Percentiles rank a stretch among this genome's conserved stretches.
These are phyloP conservation scores for Dendroctonus valens DNA, from an alignment of 1,140 invertebrate species.

Conservation along the genomic window DNA sequence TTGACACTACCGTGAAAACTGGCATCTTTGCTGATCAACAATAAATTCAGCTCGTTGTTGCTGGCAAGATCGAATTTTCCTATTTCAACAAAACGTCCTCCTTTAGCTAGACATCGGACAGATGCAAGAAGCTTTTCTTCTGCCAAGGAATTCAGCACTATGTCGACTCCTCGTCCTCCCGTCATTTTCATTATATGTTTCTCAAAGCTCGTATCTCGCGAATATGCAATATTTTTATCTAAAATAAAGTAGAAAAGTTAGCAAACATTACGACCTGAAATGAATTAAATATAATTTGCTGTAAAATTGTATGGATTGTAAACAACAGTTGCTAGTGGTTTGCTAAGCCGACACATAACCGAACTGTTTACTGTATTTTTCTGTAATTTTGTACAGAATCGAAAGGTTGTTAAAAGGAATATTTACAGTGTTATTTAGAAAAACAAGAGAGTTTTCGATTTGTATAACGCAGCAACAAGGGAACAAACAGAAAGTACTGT, in stretches of 20 bases:
- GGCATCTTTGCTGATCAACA: conserved; percentile 78
- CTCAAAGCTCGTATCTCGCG: conserved; percentile 63
- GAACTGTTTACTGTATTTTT: no score
- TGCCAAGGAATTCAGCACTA: conserved; percentile 68
- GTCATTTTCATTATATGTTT: conserved; percentile 59
- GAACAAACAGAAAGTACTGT: no score
- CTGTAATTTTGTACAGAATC: no score
- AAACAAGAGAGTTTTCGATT: no score
- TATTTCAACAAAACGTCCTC: conserved; percentile 74
- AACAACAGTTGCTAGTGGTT: no score
- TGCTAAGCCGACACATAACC: no score
- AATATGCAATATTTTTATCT: conserved; percentile 58
- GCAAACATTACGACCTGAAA: no score
- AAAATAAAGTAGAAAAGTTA: conserved; percentile 6
- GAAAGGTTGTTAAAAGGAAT: no score
- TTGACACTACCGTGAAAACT: conserved; percentile 73
- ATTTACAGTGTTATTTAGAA: no score
- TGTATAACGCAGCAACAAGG: no score
- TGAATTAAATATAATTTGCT: no score
- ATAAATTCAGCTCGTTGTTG: conserved; percentile 66
- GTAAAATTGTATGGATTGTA: no score
- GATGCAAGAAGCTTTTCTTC: conserved; percentile 73
- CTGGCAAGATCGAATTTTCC: conserved; percentile 72
- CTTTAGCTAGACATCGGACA: conserved; percentile 69
- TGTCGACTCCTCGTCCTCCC: conserved; percentile 63